Conservation (phyloP, 1,140 invertebrate genomes). For the Ruditapes philippinarum region DNA sequence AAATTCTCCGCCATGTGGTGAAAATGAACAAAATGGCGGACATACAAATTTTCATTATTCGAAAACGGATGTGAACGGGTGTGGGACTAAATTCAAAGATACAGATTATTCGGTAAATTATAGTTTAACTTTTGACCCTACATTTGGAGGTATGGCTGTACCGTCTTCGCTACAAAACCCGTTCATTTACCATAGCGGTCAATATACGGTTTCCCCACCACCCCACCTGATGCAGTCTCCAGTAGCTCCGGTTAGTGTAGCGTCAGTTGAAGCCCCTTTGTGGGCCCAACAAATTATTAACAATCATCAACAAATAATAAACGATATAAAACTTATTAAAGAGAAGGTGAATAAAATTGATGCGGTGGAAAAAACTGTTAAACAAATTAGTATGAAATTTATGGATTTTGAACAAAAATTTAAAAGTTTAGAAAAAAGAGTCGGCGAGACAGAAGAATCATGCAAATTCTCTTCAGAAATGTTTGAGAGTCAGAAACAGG, state of each 20-base stretch:
- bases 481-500: background rate
- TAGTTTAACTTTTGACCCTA: too few relatives aligned
- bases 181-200: background rate
- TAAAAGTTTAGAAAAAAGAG: background rate
- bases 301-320: background rate
- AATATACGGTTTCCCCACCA: background rate
- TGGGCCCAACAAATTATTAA: background rate
- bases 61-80: too few relatives aligned
- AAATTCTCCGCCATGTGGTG: too few relatives aligned
- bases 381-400: background rate
- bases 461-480: background rate
- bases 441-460: background rate
- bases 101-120: too few relatives aligned
- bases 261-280: too few relatives aligned
- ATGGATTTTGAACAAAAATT: background rate
- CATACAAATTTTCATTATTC: too few relatives aligned
- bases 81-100: too few relatives aligned
- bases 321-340: background rate
- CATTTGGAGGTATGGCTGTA: too few relatives aligned
- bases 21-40: too few relatives aligned
- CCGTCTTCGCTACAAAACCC: too few relatives aligned
- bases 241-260: too few relatives aligned
- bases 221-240: background rate
- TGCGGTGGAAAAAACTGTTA: background rate
- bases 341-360: background rate